phyloP scores from a whole-genome alignment of 37 sponge, comb jelly and placozoan genomes.

The Cladorhizidae sp. region DNA sequence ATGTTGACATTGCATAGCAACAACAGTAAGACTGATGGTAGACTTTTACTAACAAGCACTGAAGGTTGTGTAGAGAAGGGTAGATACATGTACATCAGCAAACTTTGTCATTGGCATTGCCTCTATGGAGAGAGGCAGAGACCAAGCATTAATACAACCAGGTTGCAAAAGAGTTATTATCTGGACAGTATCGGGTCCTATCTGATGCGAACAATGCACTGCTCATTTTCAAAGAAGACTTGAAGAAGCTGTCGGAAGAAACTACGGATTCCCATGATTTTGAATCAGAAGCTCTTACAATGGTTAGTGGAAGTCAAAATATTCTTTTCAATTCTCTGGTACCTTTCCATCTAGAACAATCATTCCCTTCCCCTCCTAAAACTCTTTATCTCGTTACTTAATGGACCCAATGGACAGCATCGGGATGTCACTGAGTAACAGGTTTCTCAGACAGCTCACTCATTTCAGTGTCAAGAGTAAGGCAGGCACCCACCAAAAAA shows the following conservation, averaged over 20 bases:
- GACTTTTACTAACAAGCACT: no score
- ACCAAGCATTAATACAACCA: no score
- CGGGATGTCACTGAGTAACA: neutral
- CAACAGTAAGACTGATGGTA: no score
- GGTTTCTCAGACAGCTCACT: neutral
- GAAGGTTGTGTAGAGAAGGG: no score
- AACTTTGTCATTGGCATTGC: no score
- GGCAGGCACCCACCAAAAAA: neutral
- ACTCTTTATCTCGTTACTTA: neutral
- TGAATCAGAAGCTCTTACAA: neutral
- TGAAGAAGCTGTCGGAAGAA: neutral
- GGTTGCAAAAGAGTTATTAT: no score
- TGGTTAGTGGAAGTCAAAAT: neutral
- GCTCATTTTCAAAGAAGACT: slow-evolving; percentile 4
- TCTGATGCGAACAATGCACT: slow-evolving; percentile 1
- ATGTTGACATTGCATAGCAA: no score
- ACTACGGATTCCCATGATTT: neutral
- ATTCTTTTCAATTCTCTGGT: neutral
- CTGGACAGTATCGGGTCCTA: no score
- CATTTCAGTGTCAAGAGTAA: neutral
- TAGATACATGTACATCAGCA: no score
- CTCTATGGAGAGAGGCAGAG: no score
- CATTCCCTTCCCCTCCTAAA: neutral
- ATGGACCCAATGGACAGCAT: neutral
- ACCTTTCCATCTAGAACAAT: neutral